These are phyloP conservation scores for Myotis lucifugus DNA, from an alignment of 2,113 vertebrate species.

Conservation along the genomic window DNA sequence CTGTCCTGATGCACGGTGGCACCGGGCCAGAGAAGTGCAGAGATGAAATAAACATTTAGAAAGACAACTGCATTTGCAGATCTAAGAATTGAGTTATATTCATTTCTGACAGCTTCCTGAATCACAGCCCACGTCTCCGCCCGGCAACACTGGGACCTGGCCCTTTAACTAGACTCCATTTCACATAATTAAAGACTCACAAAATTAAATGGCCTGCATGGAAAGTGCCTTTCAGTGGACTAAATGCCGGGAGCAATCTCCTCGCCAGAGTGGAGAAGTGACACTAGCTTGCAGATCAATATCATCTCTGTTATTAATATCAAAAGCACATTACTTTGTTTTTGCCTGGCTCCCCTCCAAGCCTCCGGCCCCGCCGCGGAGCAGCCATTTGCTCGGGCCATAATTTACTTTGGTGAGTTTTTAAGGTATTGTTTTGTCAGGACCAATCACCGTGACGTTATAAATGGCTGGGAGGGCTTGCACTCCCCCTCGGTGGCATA, in stretches of 20 bases:
- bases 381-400: conserved; percentile 95
- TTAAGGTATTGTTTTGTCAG: conserved; percentile 99
- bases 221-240: conserved; percentile 95
- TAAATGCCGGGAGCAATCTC: conserved; percentile 93
- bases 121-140: conserved; percentile 83
- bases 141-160: conserved; percentile 84
- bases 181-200: conserved; percentile 97
- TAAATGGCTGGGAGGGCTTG: conserved; percentile 95
- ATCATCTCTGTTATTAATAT: conserved; percentile 99
- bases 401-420: conserved; percentile 99
- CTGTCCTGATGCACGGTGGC: conserved; percentile 83
- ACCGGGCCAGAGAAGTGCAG: conserved; percentile 81
- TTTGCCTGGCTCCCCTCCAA: conserved; percentile 93
- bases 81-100: conserved; percentile 87
- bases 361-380: conserved; percentile 83
- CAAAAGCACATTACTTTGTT: conserved; percentile 99
- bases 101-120: conserved; percentile 87
- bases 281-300: conserved; percentile 94
- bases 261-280: conserved; percentile 87
- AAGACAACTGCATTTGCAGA: conserved; percentile 83
- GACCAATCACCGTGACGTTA: conserved; percentile 98
- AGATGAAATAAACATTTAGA: conserved; percentile 84
- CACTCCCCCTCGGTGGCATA: conserved; percentile 90
- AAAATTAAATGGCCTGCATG: conserved; percentile 96
- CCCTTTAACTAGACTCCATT: conserved; percentile 92